A percentile compares a stretch with the other conserved stretches of the same genome.
Evolutionary conservation across 2,888 invertebrate species (phyloP).

Genomic region (Sturmia bella): DNA sequence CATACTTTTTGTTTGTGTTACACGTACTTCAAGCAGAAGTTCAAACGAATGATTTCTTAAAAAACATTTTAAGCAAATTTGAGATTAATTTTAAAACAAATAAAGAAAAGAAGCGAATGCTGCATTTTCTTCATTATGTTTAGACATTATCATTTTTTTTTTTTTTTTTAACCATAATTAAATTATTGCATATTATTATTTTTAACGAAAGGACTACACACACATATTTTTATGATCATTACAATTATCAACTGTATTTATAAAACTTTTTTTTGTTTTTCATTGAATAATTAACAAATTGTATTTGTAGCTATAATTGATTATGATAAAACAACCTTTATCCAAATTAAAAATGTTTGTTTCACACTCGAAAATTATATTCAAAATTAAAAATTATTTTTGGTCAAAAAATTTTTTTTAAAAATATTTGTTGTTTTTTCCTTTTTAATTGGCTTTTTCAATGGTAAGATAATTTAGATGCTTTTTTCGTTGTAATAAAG

Average conservation of each 20-base stretch:
- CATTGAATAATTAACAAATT: slow-evolving; percentile 34
- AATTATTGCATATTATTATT: slow-evolving; percentile 49
- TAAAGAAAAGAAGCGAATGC: no score
- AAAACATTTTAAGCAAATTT: no score
- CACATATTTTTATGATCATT: neutral
- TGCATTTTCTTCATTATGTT: no score
- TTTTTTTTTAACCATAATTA: slow-evolving; percentile 57
- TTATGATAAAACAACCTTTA: slow-evolving; percentile 63
- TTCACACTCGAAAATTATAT: slow-evolving; percentile 60
- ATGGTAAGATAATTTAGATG: slow-evolving; percentile 52
- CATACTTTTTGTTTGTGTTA: no score
- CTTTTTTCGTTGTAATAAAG: neutral
- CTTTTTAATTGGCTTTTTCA: slow-evolving; percentile 55
- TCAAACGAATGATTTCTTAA: no score
- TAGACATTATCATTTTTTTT: neutral
- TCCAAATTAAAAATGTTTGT: slow-evolving; percentile 57
- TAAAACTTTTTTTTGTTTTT: slow-evolving; percentile 67
- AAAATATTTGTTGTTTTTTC: slow-evolving; percentile 54
- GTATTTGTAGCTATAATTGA: slow-evolving; percentile 35
- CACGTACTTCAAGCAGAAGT: no score
- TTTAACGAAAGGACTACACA: slow-evolving; percentile 15
- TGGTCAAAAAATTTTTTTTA: slow-evolving; percentile 57
- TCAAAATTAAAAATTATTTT: slow-evolving; percentile 68
- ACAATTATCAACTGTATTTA: slow-evolving; percentile 54
- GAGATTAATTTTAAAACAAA: slow-evolving; percentile 59